Percentiles rank a stretch among this genome's conserved stretches.
phyloP scores from a whole-genome alignment of 2,888 invertebrate species.

The Aphodius granarius region DNA sequence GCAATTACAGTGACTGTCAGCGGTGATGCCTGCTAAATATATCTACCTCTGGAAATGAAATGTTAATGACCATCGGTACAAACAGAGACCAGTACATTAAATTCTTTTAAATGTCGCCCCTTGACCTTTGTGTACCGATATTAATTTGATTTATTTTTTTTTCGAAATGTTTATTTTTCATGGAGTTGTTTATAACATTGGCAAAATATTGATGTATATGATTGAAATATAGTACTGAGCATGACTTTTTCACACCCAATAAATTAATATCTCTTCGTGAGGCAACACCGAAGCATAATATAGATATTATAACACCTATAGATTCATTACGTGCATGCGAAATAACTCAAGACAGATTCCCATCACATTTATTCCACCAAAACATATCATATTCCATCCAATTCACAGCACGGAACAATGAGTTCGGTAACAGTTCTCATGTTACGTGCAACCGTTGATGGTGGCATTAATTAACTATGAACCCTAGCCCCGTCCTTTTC shows the following conservation, averaged over 20 bases:
- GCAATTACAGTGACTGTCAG: background rate
- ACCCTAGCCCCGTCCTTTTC: background rate
- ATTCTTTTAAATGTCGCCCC: background rate
- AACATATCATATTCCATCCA: background rate
- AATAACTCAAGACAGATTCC: background rate
- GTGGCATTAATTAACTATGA: conserved; percentile 1
- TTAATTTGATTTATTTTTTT: background rate
- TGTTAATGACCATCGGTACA: background rate
- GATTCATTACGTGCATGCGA: background rate
- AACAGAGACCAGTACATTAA: background rate
- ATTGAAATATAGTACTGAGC: no score
- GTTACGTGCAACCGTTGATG: background rate
- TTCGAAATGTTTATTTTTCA: no score
- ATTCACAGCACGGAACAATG: background rate
- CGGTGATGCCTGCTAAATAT: background rate
- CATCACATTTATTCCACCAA: background rate
- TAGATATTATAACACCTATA: background rate
- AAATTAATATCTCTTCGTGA: no score
- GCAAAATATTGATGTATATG: no score
- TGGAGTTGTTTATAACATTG: no score
- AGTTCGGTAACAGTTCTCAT: background rate
- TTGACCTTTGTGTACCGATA: background rate
- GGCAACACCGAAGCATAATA: no score
- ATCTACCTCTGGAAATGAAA: background rate
- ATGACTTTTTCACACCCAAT: no score